Conservation (phyloP, 2,888 invertebrate species). For the Limnephilus rhombicus region DNA sequence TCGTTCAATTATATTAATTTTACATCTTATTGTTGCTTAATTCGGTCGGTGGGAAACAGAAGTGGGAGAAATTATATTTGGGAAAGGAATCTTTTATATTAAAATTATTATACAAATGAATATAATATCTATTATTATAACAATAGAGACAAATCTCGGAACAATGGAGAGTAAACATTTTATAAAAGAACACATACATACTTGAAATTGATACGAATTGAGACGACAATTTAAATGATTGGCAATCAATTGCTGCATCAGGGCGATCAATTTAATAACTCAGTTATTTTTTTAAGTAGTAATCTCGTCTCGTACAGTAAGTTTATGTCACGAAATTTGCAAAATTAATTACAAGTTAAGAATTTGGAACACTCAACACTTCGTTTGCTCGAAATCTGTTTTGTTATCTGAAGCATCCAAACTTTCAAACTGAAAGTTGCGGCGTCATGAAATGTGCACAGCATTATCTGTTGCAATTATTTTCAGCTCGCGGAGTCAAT, state of each 20-base stretch:
- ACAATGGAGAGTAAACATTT: not conserved
- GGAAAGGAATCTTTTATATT: not conserved
- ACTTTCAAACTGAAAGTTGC: not conserved
- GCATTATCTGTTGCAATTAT: not conserved
- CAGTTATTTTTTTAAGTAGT: not conserved
- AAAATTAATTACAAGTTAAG: no score
- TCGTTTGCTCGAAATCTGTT: not conserved
- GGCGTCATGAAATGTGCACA: not conserved
- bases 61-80: not conserved
- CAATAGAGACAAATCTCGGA: not conserved
- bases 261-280: not conserved
- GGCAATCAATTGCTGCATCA: not conserved
- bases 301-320: no score
- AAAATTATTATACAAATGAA: not conserved
- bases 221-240: not conserved
- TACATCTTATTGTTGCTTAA: slow-evolving; percentile 2
- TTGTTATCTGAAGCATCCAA: not conserved
- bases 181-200: not conserved
- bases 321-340: no score
- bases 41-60: not conserved
- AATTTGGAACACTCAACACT: not conserved
- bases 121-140: not conserved
- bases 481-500: not conserved
- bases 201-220: not conserved
- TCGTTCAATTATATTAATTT: slow-evolving; percentile 21